Percentiles rank a stretch among this genome's conserved stretches.
Evolutionary conservation across 30 jellyfish, hydroid and myxozoan species (phyloP).

Genomic region (Chrysaora quinquecirrha): DNA sequence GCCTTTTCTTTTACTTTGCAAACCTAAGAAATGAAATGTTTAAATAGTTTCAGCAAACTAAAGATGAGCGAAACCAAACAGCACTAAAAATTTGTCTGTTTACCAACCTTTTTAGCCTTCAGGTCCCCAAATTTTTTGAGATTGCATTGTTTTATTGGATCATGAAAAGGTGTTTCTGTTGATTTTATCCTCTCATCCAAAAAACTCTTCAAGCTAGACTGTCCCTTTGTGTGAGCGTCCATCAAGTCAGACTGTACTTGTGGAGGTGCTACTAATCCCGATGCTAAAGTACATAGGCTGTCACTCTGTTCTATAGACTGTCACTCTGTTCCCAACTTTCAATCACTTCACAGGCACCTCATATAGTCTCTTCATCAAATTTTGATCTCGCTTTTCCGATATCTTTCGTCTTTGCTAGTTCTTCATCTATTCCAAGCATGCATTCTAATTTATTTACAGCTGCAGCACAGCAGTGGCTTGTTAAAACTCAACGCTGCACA

Average conservation of each 20-base stretch:
- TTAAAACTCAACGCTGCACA: conserved; percentile 65
- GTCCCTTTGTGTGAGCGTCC: conserved; percentile 23
- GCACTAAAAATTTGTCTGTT: not conserved
- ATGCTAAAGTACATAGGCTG: not conserved
- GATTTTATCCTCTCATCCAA: conserved; percentile 32
- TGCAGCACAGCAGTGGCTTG: conserved; percentile 55
- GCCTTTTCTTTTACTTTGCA: conserved; percentile 54
- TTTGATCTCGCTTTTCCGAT: conserved; percentile 26
- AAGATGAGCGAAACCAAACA: not conserved
- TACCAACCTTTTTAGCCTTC: conserved; percentile 21
- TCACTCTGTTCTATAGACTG: too few species aligned
- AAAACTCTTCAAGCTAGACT: conserved; percentile 9
- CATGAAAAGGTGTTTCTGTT: conserved; percentile 21
- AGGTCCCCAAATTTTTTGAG: conserved; percentile 37
- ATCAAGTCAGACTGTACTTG: conserved; percentile 40
- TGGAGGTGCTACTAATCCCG: conserved; percentile 55
- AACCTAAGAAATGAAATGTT: not conserved
- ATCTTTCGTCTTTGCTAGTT: conserved; percentile 33
- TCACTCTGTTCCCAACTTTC: conserved; percentile 38
- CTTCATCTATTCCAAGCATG: conserved; percentile 21
- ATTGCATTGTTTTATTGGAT: conserved; percentile 24
- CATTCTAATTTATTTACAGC: conserved; percentile 27
- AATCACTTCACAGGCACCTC: conserved; percentile 14
- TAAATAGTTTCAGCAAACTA: not conserved
- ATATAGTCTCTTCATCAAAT: conserved; percentile 38